Conservation (phyloP, 2,113 vertebrate species). For the Xenus cinereus region DNA sequence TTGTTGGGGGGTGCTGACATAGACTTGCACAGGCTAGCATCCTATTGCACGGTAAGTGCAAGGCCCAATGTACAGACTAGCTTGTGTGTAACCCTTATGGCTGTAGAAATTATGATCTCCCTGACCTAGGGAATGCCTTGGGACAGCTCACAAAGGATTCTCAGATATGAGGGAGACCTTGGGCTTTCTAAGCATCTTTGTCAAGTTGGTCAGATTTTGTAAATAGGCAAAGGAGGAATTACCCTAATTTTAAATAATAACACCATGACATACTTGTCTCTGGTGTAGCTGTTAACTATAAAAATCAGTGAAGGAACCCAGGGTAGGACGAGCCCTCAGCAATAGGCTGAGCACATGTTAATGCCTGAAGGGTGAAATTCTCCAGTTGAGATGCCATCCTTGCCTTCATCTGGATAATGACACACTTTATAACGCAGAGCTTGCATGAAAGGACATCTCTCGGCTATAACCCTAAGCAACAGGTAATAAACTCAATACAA, state of each 20-base stretch:
- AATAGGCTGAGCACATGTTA: no score
- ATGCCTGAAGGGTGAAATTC: background rate
- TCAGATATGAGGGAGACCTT: background rate
- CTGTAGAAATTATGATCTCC: background rate
- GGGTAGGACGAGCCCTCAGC: background rate
- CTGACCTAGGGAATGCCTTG: background rate
- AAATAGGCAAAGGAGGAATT: background rate
- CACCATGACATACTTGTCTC: no score
- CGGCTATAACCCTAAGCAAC: background rate
- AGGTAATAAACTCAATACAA: background rate
- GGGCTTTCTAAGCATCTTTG: background rate
- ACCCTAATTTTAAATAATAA: background rate
- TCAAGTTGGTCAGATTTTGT: background rate
- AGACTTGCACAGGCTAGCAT: accelerated
- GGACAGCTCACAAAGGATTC: background rate
- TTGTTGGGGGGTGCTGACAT: background rate
- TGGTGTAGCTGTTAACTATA: background rate
- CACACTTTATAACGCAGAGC: no score
- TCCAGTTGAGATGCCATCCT: background rate
- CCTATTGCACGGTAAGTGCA: accelerated
- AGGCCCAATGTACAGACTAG: background rate
- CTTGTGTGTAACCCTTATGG: background rate
- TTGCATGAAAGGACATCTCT: background rate
- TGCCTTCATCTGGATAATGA: background rate
- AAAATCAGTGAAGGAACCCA: background rate